Evolutionary conservation across 2,888 invertebrate species (phyloP).

Genomic region (Phymatocera aterrima): DNA sequence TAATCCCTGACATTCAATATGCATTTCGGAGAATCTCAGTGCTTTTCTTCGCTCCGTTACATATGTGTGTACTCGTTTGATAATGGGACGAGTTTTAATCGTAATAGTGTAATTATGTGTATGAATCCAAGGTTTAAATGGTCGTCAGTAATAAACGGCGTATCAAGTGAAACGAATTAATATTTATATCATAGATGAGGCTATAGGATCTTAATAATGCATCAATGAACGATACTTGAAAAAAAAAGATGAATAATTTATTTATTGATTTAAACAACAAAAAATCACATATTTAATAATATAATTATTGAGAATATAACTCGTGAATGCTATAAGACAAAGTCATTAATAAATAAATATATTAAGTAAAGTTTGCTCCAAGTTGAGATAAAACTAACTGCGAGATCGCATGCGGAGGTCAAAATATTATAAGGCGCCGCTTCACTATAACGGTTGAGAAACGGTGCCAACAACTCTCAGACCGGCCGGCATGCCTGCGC

Average conservation of each 20-base stretch:
- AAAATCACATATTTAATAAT: not conserved
- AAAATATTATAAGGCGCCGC: not conserved
- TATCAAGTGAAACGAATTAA: too few species aligned
- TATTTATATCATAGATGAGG: too few species aligned
- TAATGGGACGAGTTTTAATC: not conserved
- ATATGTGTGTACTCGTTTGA: not conserved
- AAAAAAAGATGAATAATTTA: not conserved
- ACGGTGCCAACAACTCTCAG: constrained; percentile 18
- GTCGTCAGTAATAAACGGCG: too few species aligned
- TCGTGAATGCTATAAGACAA: not conserved
- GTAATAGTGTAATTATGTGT: not conserved
- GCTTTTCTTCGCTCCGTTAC: not conserved
- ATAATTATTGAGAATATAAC: not conserved
- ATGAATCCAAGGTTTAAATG: not conserved
- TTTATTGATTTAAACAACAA: not conserved
- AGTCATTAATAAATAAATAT: not conserved
- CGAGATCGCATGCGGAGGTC: not conserved
- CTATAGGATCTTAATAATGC: too few species aligned
- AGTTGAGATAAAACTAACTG: not conserved
- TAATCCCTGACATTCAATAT: not conserved
- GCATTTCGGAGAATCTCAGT: not conserved
- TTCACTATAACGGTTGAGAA: not conserved
- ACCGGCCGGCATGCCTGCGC: constrained; percentile 8
- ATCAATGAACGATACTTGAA: not conserved
- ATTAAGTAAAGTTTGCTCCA: not conserved